Evolutionary conservation across 1,140 invertebrate species (phyloP).

Genomic region (Drosophila nasuta): DNA sequence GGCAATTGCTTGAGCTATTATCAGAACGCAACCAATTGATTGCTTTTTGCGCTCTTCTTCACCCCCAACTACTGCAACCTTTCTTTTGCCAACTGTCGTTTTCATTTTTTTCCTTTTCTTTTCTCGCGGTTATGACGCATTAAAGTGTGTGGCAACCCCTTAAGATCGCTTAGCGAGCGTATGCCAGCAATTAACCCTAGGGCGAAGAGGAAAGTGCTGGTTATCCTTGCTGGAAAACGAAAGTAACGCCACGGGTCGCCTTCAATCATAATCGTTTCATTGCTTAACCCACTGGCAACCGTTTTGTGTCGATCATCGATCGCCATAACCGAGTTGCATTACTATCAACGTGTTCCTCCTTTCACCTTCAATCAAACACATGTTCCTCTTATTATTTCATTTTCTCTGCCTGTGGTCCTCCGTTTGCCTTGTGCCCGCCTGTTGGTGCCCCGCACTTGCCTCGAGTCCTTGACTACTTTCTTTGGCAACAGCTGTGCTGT

Average conservation of each 20-base stretch:
- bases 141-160: constrained; percentile 59
- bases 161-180: constrained; percentile 35
- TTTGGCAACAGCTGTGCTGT: constrained; percentile 57
- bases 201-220: constrained; percentile 54
- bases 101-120: constrained; percentile 24
- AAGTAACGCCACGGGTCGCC: constrained; percentile 62
- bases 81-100: constrained; percentile 54
- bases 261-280: constrained; percentile 44
- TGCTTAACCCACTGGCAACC: constrained; percentile 10
- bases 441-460: constrained; percentile 60
- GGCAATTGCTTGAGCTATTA: constrained; percentile 43
- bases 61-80: neutral
- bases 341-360: constrained; percentile 13
- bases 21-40: constrained; percentile 42
- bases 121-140: constrained; percentile 58
- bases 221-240: constrained; percentile 57
- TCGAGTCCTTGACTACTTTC: constrained; percentile 53
- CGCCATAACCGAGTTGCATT: constrained; percentile 31
- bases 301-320: constrained; percentile 46
- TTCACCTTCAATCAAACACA: constrained; percentile 71
- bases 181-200: constrained; percentile 69
- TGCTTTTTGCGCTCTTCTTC: constrained; percentile 44
- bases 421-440: constrained; percentile 61
- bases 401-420: constrained; percentile 55
- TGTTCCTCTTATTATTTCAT: constrained; percentile 46